These are phyloP conservation scores for Sepioteuthis lessoniana DNA, from an alignment of 2,888 invertebrate genomes.

Conservation along the genomic window DNA sequence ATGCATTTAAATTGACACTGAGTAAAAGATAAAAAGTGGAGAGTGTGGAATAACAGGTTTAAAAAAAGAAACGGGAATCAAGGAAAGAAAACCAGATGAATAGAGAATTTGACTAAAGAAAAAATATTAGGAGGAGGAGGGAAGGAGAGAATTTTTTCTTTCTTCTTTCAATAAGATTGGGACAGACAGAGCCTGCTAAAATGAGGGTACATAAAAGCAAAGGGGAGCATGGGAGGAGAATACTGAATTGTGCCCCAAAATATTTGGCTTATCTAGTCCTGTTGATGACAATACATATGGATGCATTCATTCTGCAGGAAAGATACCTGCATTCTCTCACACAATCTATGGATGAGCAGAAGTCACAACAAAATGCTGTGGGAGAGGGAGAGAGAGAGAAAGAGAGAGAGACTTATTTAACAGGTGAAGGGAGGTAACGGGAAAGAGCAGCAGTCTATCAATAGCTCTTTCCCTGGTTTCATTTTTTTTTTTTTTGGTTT, in stretches of 20 bases:
- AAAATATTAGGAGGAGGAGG: not conserved
- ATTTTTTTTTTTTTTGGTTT: not conserved
- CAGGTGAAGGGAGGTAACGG: not conserved
- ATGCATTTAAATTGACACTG: not conserved
- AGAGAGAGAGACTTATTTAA: too few relatives aligned
- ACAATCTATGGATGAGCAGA: not conserved
- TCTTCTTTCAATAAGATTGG: too few relatives aligned
- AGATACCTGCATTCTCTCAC: not conserved
- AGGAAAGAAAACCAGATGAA: not conserved
- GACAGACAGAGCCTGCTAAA: not conserved
- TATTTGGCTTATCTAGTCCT: not conserved
- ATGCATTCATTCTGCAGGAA: not conserved
- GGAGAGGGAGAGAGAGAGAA: not conserved
- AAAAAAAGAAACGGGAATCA: too few relatives aligned
- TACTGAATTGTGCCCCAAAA: not conserved
- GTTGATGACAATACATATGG: not conserved
- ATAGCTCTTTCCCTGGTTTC: not conserved
- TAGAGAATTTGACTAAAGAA: not conserved
- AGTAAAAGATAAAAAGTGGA: not conserved
- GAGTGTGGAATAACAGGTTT: not conserved
- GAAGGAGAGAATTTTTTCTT: too few relatives aligned
- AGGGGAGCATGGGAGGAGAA: not conserved
- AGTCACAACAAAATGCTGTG: not conserved
- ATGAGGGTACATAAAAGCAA: too few relatives aligned
- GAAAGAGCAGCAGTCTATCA: not conserved